Base-by-base conservation (phyloP, 2,113 vertebrate species). In the Channa maculata region DNA sequence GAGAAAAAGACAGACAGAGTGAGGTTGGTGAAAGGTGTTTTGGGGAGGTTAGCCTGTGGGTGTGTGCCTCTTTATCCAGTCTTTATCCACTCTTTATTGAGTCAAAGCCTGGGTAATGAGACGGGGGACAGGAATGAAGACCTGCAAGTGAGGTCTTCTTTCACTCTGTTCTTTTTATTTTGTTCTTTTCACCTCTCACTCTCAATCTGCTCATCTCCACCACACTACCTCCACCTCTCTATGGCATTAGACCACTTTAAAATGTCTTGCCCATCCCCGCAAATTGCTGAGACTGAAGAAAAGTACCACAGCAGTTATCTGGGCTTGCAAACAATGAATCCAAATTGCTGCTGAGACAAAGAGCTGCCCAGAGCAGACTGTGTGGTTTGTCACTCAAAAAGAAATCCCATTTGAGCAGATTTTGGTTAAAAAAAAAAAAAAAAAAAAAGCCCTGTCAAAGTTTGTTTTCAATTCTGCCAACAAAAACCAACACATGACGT, bases 41-140 rank as follows among this genome's bases (percentile, higher is more conserved):
- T 80, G 10, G 51, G 37, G 37, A 15, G 48, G 14, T 50, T 68
- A 58, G 82, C 61, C 77, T 60, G 61, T 79, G 82, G 83, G 75
- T 78, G 77, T 73, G 77, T 75, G 84, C 72, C 88, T 89, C 89
- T 90, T 89, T 90, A 92, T 92, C 90, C 90, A 84, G 80, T 88
- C 87, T 86, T 88, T 87, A 93, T 90, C 86, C 89, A 86, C 84
- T 90, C 89, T 91, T 91, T 91, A 91, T 90, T 91, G 90, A 93
- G 91, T 90, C 85, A 91, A 88, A 88, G 82, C 86, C 89, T 76
- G 53, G 57, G 83, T 90, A 93, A 93, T 93, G 92, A 93, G 90
- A 90, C 90, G 54, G 86, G 88, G 89, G 86, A 92, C 90, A 14
- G 79, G 84, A 88, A 88, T 77, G 78, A 81, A 91, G 89, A 87